These are phyloP conservation scores for Ormyrus labotus DNA, from an alignment of 2,888 invertebrate species.

Conservation along the genomic window DNA sequence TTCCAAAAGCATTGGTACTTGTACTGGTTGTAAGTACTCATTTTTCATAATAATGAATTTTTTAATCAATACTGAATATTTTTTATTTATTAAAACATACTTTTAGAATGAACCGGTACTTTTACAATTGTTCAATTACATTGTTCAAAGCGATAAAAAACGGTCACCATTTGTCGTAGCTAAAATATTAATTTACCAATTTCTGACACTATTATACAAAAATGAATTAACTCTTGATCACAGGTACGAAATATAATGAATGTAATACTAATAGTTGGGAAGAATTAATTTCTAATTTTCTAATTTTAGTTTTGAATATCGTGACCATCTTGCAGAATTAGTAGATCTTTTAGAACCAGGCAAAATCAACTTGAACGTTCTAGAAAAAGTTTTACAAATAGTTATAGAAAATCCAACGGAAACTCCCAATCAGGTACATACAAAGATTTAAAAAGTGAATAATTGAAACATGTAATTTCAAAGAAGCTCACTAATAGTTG, in stretches of 20 bases:
- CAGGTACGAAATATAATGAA: conserved; percentile 76
- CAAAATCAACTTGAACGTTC: conserved; percentile 81
- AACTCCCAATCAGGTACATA: conserved; percentile 74
- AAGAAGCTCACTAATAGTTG: background rate
- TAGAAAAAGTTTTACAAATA: conserved; percentile 77
- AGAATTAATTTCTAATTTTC: conserved; percentile 27
- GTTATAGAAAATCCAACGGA: conserved; percentile 74
- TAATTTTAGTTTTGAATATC: conserved; percentile 76
- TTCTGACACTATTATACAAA: conserved; percentile 83
- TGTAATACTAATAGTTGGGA: background rate
- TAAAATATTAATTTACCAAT: conserved; percentile 84
- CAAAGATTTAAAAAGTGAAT: background rate
- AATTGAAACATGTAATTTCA: background rate
- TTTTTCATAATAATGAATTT: conserved; percentile 11
- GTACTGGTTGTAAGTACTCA: conserved; percentile 82
- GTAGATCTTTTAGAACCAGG: conserved; percentile 80
- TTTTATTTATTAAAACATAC: conserved; percentile 45
- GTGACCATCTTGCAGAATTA: conserved; percentile 80
- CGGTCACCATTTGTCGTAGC: conserved; percentile 80
- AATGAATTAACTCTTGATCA: conserved; percentile 79
- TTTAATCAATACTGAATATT: conserved; percentile 25
- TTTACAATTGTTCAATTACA: conserved; percentile 78
- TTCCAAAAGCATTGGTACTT: conserved; percentile 81
- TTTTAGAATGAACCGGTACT: conserved; percentile 80
- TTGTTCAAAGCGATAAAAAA: conserved; percentile 75